Evolutionary conservation across 2,113 vertebrate species (phyloP), one percentile per base, ranked within the genome.

Genomic region (Sinocyclocheilus anshuiensis): DNA sequence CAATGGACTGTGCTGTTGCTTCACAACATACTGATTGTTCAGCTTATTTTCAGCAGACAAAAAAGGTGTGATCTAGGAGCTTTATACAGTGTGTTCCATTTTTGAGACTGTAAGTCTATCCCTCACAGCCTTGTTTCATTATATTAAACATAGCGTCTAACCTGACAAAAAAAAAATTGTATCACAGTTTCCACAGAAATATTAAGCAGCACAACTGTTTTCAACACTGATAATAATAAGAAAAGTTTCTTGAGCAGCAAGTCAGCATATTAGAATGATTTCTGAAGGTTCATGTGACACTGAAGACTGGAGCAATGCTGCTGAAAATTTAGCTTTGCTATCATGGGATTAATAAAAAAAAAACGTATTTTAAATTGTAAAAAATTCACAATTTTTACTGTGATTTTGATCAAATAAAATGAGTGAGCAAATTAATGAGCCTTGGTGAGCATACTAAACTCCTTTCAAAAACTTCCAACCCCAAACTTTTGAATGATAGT

Each of bases 401-500:
- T 65, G 2, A 16, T 29, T 67, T 67, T 67, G 7, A 71, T 71
- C 67, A 36, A 36, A 71, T 10, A 20, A 55, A 67, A 67, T 16
- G 24, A 67, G 22, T 61, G 57, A n/a, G 57, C 20, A 61, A 61
- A n/a, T 61, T 59, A 59, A 22, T 61, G 57, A 36, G 29, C 16
- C 29, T 71, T 4, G 7, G 67, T 71, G 33, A 71, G 6, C 16
- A 36, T 36, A 71, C 18, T 8, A 18, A 33, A 36, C 1, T 20
- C 33, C 8, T 71, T 71, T 33, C 1, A 20, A 71, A 71, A 71
- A 20, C 8, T 2, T 71, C 67, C 33, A 36, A 39, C 7, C 67
- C 67, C 29, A 71, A 71, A 20, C 67, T 20, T 71, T 20, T 81
- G 59, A 81, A n/a, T 61, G n/a, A 39, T 65, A 53, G 45, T 16